Conservation (phyloP, 1,140 invertebrate species). For the Homarus americanus region DNA sequence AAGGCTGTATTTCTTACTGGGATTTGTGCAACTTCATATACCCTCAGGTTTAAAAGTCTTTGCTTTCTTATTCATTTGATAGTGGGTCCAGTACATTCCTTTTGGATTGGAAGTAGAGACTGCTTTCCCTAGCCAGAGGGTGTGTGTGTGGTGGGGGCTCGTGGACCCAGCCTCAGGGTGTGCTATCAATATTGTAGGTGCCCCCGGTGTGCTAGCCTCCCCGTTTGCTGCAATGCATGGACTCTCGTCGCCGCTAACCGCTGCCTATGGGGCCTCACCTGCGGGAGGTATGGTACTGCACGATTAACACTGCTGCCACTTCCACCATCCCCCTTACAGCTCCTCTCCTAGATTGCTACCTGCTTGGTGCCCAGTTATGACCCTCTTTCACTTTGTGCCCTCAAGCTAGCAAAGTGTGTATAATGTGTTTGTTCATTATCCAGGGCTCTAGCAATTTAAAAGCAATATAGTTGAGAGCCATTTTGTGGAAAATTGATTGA, state of each 20-base stretch:
- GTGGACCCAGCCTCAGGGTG: constrained; percentile 72
- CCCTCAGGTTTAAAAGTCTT: constrained; percentile 35
- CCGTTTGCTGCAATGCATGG: constrained; percentile 88
- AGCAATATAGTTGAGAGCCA: no score
- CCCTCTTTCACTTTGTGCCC: background rate
- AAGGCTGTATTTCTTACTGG: constrained; percentile 17
- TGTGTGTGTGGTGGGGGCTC: constrained; percentile 54
- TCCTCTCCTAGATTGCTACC: constrained; percentile 50
- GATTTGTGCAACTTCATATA: background rate
- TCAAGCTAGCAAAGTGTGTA: background rate
- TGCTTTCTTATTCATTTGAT: constrained; percentile 16
- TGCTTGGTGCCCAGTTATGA: constrained; percentile 50
- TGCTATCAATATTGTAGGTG: constrained; percentile 80
- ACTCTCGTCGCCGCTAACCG: constrained; percentile 84
- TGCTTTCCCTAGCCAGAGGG: constrained; percentile 56
- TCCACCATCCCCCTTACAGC: constrained; percentile 59
- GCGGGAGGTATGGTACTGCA: constrained; percentile 81
- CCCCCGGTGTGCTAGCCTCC: constrained; percentile 88
- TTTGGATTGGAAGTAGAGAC: constrained; percentile 57
- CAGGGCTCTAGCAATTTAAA: no score
- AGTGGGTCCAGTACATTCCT: constrained; percentile 34
- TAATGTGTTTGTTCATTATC: background rate
- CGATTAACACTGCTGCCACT: constrained; percentile 70
- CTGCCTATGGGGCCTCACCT: constrained; percentile 83
- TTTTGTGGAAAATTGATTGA: no score